A percentile compares a stretch with the other conserved stretches of the same genome.
Evolutionary conservation across 2,113 vertebrate species (phyloP).

Genomic region (Lota lota): DNA sequence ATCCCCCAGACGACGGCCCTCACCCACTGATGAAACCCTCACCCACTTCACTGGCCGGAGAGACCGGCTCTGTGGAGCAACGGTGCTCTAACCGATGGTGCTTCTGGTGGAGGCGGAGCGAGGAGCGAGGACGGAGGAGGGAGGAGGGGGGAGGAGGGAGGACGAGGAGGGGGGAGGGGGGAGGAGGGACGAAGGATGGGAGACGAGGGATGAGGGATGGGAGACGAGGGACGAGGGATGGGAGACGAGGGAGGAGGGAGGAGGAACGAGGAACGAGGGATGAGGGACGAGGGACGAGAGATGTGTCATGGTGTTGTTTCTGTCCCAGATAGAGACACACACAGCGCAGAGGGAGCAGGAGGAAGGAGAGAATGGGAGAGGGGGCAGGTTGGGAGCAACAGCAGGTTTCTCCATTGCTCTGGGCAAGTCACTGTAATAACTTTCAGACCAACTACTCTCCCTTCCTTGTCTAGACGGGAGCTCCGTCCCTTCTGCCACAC

Average conservation of each 20-base stretch:
- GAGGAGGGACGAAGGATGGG: neutral
- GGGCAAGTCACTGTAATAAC: conserved; percentile 65
- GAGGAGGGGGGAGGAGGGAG: neutral
- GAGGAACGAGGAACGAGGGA: no score
- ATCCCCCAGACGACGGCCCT: neutral
- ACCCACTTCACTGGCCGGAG: conserved; percentile 23
- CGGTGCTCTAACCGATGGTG: conserved; percentile 17
- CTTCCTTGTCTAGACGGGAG: conserved; percentile 40
- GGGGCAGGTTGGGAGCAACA: conserved; percentile 63
- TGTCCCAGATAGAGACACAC: conserved; percentile 43
- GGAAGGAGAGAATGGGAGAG: conserved; percentile 12
- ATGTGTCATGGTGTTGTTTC: conserved; percentile 30
- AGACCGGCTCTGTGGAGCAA: neutral
- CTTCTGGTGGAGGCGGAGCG: conserved; percentile 7
- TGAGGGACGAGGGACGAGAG: conserved; percentile 17
- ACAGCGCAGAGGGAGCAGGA: conserved; percentile 10
- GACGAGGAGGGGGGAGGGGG: no score
- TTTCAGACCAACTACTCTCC: conserved; percentile 61
- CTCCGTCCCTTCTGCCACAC: conserved; percentile 25
- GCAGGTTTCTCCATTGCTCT: conserved; percentile 67
- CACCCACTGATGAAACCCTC: neutral
- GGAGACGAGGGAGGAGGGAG: no score
- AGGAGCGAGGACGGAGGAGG: neutral
- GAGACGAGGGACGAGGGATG: no score
- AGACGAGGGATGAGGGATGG: no score